These are phyloP conservation scores for Tragulus kanchil DNA, from an alignment of 2,113 vertebrate species.

Conservation along the genomic window DNA sequence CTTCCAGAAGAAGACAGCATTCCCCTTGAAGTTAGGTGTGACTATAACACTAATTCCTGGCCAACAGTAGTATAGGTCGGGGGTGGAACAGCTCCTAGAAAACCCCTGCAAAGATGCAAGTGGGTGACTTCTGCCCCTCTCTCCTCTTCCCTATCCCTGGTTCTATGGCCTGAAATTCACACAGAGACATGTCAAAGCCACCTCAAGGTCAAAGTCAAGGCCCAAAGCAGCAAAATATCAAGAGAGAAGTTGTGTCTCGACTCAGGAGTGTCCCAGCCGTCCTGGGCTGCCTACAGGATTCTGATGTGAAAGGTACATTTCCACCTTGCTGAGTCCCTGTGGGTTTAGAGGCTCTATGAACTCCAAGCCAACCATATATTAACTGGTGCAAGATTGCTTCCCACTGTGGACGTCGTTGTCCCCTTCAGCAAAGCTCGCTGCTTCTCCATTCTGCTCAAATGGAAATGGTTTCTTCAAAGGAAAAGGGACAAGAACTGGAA, in stretches of 20 bases:
- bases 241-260: not conserved
- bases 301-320: not conserved
- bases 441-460: not conserved
- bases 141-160: not conserved
- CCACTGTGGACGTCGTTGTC: not conserved
- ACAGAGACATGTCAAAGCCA: not conserved
- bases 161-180: not conserved
- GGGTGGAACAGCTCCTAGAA: not conserved
- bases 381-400: not conserved
- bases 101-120: not conserved
- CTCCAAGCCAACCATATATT: not conserved
- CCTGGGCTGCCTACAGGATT: not conserved
- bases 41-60: not conserved
- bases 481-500: too few relatives aligned
- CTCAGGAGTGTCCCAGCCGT: not conserved
- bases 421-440: not conserved
- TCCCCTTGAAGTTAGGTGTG: not conserved
- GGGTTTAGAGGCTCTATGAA: not conserved
- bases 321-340: not conserved
- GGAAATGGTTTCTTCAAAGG: not conserved
- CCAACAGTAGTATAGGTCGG: not conserved
- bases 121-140: not conserved
- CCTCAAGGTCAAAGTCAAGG: conserved; percentile 11
- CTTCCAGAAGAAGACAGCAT: not conserved
- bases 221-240: not conserved